phyloP scores from a whole-genome alignment of 2,797 vertebrate genomes.

The Thripadectes ignobilis region DNA sequence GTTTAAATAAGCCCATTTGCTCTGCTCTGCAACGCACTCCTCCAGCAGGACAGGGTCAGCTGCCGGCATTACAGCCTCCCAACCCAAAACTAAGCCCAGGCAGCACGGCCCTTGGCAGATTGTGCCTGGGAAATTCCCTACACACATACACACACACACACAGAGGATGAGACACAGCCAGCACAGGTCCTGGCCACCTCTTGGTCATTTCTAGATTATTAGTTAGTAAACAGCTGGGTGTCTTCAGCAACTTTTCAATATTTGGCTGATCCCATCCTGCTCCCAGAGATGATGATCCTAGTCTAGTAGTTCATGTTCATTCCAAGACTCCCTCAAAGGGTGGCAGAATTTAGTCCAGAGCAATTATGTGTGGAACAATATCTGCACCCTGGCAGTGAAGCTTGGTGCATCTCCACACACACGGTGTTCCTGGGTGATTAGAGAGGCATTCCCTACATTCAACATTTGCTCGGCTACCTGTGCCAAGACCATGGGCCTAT shows the following conservation, averaged over 20 bases:
- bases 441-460: neutral
- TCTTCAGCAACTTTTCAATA: neutral
- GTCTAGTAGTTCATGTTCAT: neutral
- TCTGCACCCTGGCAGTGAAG: neutral
- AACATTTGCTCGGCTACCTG: neutral
- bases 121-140: neutral
- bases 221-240: neutral
- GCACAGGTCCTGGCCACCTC: neutral
- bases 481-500: neutral
- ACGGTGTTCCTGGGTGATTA: fast-evolving
- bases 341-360: neutral
- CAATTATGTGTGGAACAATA: fast-evolving
- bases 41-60: neutral
- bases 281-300: neutral
- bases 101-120: neutral
- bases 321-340: neutral
- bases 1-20: neutral
- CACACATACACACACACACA: fast-evolving
- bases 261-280: neutral
- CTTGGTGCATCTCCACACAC: neutral
- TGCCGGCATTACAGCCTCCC: neutral
- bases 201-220: neutral
- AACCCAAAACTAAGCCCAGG: neutral
- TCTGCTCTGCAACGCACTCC: neutral
- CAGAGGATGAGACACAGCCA: neutral